Evolutionary conservation across 1,140 invertebrate species (phyloP), one percentile per base, ranked within the genome.

Genomic region (Bombus sibiricus): DNA sequence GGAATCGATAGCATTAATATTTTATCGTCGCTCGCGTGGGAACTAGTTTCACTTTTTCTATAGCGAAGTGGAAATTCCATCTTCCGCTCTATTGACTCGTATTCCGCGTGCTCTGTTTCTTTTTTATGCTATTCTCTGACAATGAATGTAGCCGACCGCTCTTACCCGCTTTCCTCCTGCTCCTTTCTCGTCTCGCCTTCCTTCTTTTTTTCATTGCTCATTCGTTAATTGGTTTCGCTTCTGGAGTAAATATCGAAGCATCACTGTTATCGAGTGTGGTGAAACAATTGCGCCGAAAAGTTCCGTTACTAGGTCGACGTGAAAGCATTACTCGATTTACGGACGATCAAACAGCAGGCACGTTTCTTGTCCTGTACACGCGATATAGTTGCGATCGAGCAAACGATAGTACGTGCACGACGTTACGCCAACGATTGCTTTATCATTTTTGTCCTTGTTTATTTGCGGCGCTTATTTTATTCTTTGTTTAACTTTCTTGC

Each of bases 211-310:
- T 39, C n/a, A 25, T 57, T 37, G 62, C 47, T 83, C 34, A 69
- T 77, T 83, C 74, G 74, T 83, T 83, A 83, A 69, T 77, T 83
- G 81, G 43, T 83, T 83, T 83, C 74, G 69, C 47, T 47, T 66
- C n/a, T 39, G 41, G 34, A 22, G 74, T 77, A 83, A 83, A 83
- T 78, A 83, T 83, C 34, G 81, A 78, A 77, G 41, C 37, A 41
- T 43, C 72, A 22, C 57, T 83, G 81, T 83, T 83, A 83, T 77
- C 74, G 74, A 77, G 15, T 32, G 12, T 9, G 43, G 62, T 5
- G 68, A 32, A 41, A 76, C 74, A 77, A 77, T 83, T 22, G 81
- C 74, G 41, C 64, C 62, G 22, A 53, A 83, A 83, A 77, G 59
- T 77, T 34, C 8, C 69, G 81, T 76, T 53, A 76, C 53, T 75